Percentiles rank a stretch among this genome's conserved stretches.
Conservation (phyloP, 2,888 invertebrate species). For the Drosophila cognata region DNA sequence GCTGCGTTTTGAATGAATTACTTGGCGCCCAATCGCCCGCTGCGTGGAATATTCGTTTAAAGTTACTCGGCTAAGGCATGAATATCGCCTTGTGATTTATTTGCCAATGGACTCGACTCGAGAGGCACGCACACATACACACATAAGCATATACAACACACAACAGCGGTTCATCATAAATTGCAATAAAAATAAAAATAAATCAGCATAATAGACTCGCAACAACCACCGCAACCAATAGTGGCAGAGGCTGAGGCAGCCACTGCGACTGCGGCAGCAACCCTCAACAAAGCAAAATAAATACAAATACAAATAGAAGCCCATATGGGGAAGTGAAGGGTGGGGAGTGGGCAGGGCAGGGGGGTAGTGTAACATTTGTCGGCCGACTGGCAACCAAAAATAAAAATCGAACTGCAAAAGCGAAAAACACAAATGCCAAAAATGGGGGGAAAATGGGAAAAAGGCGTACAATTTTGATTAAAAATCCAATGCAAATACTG, state of each 20-base stretch:
- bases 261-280: constrained; percentile 37
- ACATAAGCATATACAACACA: background rate
- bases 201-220: constrained; percentile 78
- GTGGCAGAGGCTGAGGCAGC: constrained; percentile 2
- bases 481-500: constrained; percentile 73
- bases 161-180: constrained; percentile 57
- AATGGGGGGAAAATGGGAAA: constrained; percentile 18
- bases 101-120: constrained; percentile 52
- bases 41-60: constrained; percentile 33
- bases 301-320: constrained; percentile 12
- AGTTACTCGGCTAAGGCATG: constrained; percentile 31
- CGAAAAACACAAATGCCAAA: constrained; percentile 33
- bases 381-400: constrained; percentile 22
- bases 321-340: constrained; percentile 16
- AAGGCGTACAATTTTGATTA: constrained; percentile 65
- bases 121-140: constrained; percentile 12
- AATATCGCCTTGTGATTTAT: constrained; percentile 68
- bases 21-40: constrained; percentile 65
- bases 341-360: background rate
- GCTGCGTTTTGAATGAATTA: constrained; percentile 61
- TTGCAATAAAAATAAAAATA: constrained; percentile 78
- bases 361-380: constrained; percentile 11
- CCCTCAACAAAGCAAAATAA: constrained; percentile 47
- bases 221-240: constrained; percentile 60
- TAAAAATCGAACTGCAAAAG: constrained; percentile 31